phyloP scores from a whole-genome alignment of 2,797 vertebrate genomes.

The Gymnodraco acuticeps region DNA sequence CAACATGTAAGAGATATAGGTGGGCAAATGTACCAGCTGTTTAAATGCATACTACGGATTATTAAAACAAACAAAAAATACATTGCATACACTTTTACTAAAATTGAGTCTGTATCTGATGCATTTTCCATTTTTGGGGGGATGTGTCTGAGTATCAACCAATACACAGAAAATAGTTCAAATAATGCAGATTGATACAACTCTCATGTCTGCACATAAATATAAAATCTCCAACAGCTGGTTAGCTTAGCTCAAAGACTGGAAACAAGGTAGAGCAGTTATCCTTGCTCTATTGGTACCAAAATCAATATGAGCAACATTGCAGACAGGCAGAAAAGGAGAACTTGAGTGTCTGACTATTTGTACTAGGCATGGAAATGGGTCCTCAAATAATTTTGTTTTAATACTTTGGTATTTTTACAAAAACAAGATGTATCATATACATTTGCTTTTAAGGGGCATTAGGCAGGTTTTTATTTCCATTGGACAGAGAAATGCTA shows the following conservation, averaged over 20 bases:
- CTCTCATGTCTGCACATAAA: no score
- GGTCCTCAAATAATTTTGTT: background rate
- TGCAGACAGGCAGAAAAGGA: background rate
- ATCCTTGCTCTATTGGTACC: background rate
- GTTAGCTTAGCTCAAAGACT: background rate
- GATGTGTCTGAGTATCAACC: no score
- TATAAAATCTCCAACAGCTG: background rate
- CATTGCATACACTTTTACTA: no score
- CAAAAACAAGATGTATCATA: background rate
- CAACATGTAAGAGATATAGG: background rate
- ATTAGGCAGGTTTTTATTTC: background rate
- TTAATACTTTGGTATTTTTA: background rate
- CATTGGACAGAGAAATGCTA: background rate
- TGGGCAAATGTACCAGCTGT: constrained; percentile 3
- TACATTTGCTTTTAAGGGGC: no score
- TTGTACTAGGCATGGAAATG: background rate
- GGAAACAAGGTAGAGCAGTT: background rate
- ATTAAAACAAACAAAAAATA: no score
- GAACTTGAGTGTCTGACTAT: background rate
- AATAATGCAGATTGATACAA: no score
- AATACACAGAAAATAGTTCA: no score
- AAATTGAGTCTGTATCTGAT: no score
- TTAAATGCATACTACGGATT: background rate
- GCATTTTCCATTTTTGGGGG: no score
- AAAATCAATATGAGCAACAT: background rate